These are phyloP conservation scores for Cervus canadensis DNA, from an alignment of 2,113 vertebrate species.

Conservation along the genomic window DNA sequence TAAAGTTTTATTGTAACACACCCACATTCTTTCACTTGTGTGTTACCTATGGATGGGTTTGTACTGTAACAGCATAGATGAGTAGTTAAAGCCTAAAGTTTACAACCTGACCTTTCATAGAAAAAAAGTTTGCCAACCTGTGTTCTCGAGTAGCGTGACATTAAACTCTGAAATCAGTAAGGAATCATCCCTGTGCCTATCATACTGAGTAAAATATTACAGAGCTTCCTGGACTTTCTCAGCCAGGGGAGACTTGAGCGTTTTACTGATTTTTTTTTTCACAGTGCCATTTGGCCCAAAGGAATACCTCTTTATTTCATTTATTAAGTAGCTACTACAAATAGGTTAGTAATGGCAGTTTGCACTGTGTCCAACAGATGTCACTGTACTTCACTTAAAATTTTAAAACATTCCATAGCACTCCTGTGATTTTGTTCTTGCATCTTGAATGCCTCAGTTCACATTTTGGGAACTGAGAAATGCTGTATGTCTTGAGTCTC, in stretches of 20 bases:
- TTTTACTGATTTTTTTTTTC: neutral
- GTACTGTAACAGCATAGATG: neutral
- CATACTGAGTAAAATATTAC: neutral
- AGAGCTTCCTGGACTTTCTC: neutral
- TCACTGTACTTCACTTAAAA: constrained; percentile 13
- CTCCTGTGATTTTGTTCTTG: neutral
- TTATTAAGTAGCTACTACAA: constrained; percentile 13
- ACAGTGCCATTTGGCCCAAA: neutral
- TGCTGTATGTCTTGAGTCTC: neutral
- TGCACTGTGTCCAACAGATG: neutral
- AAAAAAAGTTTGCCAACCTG: neutral
- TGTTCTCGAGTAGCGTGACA: neutral
- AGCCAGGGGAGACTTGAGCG: neutral
- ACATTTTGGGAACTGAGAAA: neutral
- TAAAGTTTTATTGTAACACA: constrained; percentile 22
- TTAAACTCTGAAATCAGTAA: neutral
- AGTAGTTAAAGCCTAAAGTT: neutral
- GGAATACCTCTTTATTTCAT: neutral
- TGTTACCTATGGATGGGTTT: neutral
- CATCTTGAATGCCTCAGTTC: neutral
- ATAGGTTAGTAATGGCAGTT: constrained; percentile 19
- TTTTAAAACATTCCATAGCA: neutral
- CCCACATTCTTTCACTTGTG: neutral
- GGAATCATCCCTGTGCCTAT: neutral
- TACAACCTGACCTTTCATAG: neutral